Conservation (phyloP, 2,888 invertebrate species). For the Lobophora halterata region DNA sequence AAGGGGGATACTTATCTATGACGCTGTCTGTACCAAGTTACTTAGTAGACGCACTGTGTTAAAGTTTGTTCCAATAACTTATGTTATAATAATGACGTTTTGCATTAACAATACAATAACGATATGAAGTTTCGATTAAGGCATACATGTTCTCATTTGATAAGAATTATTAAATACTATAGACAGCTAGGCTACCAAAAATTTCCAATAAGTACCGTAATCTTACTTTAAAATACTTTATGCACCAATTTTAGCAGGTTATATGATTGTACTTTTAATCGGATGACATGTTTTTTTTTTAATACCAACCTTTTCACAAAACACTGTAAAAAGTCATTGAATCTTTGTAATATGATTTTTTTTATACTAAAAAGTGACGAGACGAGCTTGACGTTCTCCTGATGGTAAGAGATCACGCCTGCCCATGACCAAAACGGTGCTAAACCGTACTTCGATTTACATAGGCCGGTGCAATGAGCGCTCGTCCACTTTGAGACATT, state of each 20-base stretch:
- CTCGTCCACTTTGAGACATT: too few species aligned
- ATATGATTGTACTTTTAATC: slow-evolving; percentile 35
- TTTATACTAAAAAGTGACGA: too few species aligned
- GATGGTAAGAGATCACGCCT: too few species aligned
- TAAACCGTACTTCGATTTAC: too few species aligned
- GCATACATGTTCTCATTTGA: slow-evolving; percentile 76
- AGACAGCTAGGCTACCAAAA: slow-evolving; percentile 53
- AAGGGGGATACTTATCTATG: too few species aligned
- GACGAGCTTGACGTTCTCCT: too few species aligned
- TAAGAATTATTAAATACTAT: slow-evolving; percentile 59
- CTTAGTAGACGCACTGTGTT: slow-evolving; percentile 4
- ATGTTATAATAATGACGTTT: slow-evolving; percentile 32
- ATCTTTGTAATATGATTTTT: too few species aligned
- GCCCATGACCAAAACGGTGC: too few species aligned
- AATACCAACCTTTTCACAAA: too few species aligned
- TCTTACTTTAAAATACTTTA: slow-evolving; percentile 26
- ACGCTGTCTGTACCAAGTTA: slow-evolving; percentile 10
- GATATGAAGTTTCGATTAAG: slow-evolving; percentile 76
- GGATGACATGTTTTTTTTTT: slow-evolving; percentile 18
- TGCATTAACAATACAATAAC: slow-evolving; percentile 76
- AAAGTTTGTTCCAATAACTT: slow-evolving; percentile 14
- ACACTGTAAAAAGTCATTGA: neutral
- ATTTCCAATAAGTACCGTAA: slow-evolving; percentile 27
- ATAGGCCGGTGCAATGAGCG: too few species aligned
- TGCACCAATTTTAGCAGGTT: slow-evolving; percentile 37